phyloP scores from a whole-genome alignment of 2,888 invertebrate genomes.

The Diaphora mendica region DNA sequence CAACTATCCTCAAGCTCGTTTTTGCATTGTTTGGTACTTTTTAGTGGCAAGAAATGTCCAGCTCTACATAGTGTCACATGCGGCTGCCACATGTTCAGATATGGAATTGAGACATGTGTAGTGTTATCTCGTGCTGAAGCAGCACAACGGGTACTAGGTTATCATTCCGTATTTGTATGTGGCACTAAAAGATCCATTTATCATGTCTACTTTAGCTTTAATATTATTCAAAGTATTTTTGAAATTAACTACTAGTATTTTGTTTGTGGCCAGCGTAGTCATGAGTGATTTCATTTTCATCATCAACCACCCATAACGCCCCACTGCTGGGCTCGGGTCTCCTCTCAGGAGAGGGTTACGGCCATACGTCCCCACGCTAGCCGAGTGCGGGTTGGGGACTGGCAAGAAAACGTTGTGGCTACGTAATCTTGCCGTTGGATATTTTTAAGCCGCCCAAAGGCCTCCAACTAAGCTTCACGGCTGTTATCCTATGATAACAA shows the following conservation, averaged over 20 bases:
- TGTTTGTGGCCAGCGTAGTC: too few species aligned
- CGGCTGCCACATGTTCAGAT: slow-evolving; percentile 15
- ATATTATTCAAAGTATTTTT: neutral
- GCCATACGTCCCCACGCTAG: too few species aligned
- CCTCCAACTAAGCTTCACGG: too few species aligned
- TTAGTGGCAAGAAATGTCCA: slow-evolving; percentile 15
- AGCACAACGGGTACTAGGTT: slow-evolving; percentile 6
- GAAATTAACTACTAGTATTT: neutral
- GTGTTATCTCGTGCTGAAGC: slow-evolving; percentile 13
- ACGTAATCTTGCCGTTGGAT: too few species aligned
- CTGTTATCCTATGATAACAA: too few species aligned
- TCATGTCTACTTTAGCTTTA: neutral
- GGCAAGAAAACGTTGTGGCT: too few species aligned
- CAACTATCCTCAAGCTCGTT: slow-evolving; percentile 2
- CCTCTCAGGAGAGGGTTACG: too few species aligned
- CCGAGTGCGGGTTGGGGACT: too few species aligned
- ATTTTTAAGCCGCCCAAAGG: too few species aligned
- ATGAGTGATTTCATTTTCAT: too few species aligned
- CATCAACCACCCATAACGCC: too few species aligned
- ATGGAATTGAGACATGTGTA: slow-evolving; percentile 9
- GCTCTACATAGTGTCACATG: slow-evolving; percentile 13
- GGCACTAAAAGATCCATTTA: slow-evolving; percentile 12
- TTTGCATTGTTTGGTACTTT: slow-evolving; percentile 16
- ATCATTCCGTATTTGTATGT: slow-evolving; percentile 7
- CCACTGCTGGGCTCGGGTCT: too few species aligned